Conservation (phyloP, 2,113 vertebrate species). For the Anser brachyrhynchus region DNA sequence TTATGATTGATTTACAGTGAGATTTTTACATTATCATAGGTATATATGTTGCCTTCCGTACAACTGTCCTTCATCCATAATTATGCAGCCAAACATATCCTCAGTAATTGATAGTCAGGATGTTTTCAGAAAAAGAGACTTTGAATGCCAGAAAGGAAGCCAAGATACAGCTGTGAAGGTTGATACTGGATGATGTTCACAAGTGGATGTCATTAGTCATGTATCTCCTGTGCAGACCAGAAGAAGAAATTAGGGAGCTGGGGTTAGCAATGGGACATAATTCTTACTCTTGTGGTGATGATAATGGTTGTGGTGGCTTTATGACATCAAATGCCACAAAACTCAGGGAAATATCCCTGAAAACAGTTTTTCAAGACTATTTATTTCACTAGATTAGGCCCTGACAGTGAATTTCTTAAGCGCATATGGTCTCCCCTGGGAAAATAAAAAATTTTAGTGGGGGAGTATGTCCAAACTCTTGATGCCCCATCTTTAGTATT, state of each 20-base stretch:
- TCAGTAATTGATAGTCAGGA: not conserved
- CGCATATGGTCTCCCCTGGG: not conserved
- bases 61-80: conserved; percentile 18
- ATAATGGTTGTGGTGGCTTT: not conserved
- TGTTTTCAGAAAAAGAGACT: not conserved
- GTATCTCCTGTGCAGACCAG: not conserved
- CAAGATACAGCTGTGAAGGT: not conserved
- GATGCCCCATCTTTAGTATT: not conserved
- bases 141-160: not conserved
- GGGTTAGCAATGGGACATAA: not conserved
- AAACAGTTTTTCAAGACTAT: not conserved
- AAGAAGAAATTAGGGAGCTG: not conserved
- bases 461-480: not conserved
- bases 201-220: not conserved
- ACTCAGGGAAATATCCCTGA: not conserved
- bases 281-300: not conserved
- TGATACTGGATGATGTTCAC: not conserved
- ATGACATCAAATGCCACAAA: not conserved
- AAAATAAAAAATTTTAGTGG: not conserved
- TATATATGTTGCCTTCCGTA: not conserved
- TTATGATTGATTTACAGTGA: conserved; percentile 40
- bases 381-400: not conserved
- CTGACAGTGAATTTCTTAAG: not conserved
- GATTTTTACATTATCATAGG: not conserved
- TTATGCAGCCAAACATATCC: not conserved